Percentiles rank a stretch among this genome's conserved stretches.
phyloP scores from a whole-genome alignment of 1,140 invertebrate genomes.

The Melipona quadrifasciata region DNA sequence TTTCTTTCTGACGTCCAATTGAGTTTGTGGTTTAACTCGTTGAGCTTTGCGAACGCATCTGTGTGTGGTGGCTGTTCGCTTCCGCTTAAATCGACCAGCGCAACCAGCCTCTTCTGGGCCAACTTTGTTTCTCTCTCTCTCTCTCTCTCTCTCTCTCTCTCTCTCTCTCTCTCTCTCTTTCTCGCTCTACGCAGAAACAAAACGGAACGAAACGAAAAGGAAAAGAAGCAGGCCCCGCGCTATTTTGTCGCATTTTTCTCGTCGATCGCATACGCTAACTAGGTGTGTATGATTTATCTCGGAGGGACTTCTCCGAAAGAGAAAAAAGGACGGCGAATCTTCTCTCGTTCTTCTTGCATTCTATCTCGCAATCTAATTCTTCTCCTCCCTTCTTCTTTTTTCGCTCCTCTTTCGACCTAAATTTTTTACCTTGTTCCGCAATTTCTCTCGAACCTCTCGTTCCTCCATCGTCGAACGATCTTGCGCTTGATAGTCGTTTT shows the following conservation, averaged over 20 bases:
- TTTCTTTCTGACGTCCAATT: conserved; percentile 71
- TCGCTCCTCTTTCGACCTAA: neutral
- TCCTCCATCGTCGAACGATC: neutral
- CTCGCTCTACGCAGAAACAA: conserved; percentile 39
- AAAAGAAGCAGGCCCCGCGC: neutral
- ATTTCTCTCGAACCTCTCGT: neutral
- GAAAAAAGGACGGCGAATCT: neutral
- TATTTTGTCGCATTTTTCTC: conserved; percentile 40
- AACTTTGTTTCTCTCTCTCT: conserved; percentile 12
- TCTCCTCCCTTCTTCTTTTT: no score
- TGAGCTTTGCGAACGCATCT: conserved; percentile 64
- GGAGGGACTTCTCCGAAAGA: neutral
- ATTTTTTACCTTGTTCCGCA: neutral
- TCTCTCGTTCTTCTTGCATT: neutral
- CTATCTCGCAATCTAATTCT: neutral
- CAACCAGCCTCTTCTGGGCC: conserved; percentile 18
- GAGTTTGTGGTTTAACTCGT: conserved; percentile 70
- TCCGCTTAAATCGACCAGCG: conserved; percentile 64
- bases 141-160: neutral
- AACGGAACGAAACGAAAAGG: conserved; percentile 18
- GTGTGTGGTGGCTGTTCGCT: conserved; percentile 51
- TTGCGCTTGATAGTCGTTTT: neutral
- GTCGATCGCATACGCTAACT: neutral
- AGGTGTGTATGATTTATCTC: neutral
- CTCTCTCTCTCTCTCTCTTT: conserved; percentile 16